Conservation (phyloP, 2,797 vertebrate species). For the Peromyscus aztecus region DNA sequence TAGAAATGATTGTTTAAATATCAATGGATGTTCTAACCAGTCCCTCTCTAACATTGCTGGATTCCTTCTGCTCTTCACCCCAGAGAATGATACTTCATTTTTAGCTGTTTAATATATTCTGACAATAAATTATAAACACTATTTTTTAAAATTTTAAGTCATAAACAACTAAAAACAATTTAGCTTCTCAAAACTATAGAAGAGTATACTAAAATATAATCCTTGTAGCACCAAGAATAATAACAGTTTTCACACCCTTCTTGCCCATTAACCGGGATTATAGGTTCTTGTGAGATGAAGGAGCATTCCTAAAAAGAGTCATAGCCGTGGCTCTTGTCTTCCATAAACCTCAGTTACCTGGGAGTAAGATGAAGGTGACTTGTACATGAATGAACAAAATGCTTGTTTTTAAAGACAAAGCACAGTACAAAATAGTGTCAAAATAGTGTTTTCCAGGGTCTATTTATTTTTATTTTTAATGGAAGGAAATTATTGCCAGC, state of each 20-base stretch:
- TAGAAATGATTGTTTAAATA: slow-evolving; percentile 7
- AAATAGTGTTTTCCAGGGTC: slow-evolving; percentile 88
- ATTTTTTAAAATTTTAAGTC: slow-evolving; percentile 27
- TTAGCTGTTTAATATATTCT: background rate
- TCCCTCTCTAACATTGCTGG: background rate
- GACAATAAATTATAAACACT: slow-evolving; percentile 38
- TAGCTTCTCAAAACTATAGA: background rate
- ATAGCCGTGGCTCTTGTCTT: background rate
- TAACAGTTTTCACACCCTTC: slow-evolving; percentile 22
- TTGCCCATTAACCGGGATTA: background rate
- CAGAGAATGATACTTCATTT: background rate
- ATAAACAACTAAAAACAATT: background rate
- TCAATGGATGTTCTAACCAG: background rate
- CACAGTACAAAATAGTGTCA: slow-evolving; percentile 80
- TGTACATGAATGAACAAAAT: slow-evolving; percentile 80
- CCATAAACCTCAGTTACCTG: slow-evolving; percentile 68
- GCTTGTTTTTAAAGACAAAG: slow-evolving; percentile 81
- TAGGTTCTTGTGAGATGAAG: background rate
- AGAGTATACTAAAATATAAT: slow-evolving; percentile 18
- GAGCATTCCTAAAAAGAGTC: background rate
- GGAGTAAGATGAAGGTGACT: slow-evolving; percentile 78
- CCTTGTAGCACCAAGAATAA: background rate
- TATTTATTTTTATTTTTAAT: slow-evolving; percentile 96
- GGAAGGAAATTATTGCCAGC: slow-evolving; percentile 94
- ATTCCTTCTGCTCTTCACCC: background rate